phyloP scores from a whole-genome alignment of 2,888 invertebrate genomes.

The Dromius quadrimaculatus region DNA sequence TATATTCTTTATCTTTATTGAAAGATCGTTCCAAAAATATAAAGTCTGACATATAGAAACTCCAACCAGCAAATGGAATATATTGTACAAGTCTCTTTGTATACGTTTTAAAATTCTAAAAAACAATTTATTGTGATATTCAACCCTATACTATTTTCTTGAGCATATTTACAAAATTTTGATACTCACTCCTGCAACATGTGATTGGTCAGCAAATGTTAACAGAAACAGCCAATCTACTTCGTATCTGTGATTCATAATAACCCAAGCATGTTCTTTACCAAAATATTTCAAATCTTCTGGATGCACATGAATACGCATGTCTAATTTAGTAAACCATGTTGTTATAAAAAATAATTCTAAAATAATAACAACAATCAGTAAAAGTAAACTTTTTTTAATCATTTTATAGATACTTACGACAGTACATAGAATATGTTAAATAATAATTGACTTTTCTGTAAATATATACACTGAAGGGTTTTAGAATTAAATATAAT shows the following conservation, averaged over 20 bases:
- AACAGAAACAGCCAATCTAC: slow-evolving; percentile 92
- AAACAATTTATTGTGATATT: no score
- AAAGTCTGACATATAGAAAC: slow-evolving; percentile 91
- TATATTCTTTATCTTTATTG: slow-evolving; percentile 85
- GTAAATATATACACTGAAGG: slow-evolving; percentile 77
- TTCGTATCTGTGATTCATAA: slow-evolving; percentile 93
- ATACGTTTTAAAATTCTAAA: slow-evolving; percentile 91
- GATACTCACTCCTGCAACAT: slow-evolving; percentile 79
- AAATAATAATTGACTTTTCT: slow-evolving; percentile 86
- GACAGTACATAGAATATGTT: slow-evolving; percentile 84
- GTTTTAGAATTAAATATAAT: slow-evolving; percentile 79
- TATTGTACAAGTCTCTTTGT: slow-evolving; percentile 90
- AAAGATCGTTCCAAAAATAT: slow-evolving; percentile 89
- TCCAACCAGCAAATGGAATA: slow-evolving; percentile 91
- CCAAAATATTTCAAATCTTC: slow-evolving; percentile 81
- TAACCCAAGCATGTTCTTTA: slow-evolving; percentile 84
- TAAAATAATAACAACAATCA: slow-evolving; percentile 5
- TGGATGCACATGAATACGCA: slow-evolving; percentile 79
- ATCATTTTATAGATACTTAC: slow-evolving; percentile 72
- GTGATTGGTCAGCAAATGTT: slow-evolving; percentile 82
- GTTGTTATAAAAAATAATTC: slow-evolving; percentile 71
- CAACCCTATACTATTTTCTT: background rate
- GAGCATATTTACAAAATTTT: no score
- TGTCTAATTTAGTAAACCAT: slow-evolving; percentile 86
- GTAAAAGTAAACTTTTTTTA: no score